A percentile compares a stretch with the other conserved stretches of the same genome.
Conservation (phyloP, 2,888 invertebrate species). For the Cyrtodaria siliqua region DNA sequence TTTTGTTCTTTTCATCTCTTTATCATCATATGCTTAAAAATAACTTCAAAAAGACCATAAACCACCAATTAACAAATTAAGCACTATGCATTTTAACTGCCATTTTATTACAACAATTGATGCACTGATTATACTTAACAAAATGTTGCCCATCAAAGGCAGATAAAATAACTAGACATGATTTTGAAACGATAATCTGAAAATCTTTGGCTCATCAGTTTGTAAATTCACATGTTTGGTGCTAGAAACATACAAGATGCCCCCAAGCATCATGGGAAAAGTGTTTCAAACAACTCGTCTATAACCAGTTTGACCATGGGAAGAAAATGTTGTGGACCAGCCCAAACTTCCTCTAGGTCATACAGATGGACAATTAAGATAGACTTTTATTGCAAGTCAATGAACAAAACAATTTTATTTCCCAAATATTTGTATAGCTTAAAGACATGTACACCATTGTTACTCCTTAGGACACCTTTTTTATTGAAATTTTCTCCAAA, state of each 20-base stretch:
- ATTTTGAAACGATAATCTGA: slow-evolving; percentile 13
- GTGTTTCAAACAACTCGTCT: background rate
- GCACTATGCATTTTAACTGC: too few relatives aligned
- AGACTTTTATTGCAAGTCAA: slow-evolving; percentile 54
- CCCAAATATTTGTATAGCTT: slow-evolving; percentile 63
- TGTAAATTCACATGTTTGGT: too few relatives aligned
- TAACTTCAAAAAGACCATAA: too few relatives aligned
- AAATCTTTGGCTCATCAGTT: slow-evolving; percentile 15
- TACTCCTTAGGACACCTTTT: slow-evolving; percentile 48
- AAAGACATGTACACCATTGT: slow-evolving; percentile 38
- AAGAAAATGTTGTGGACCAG: background rate
- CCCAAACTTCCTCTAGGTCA: slow-evolving; percentile 15
- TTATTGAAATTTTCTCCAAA: slow-evolving; percentile 27
- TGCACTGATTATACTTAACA: too few relatives aligned
- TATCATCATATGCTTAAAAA: too few relatives aligned
- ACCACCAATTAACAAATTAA: too few relatives aligned
- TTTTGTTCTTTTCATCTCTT: too few relatives aligned
- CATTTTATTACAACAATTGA: too few relatives aligned
- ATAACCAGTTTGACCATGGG: too few relatives aligned
- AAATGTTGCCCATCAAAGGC: slow-evolving; percentile 18
- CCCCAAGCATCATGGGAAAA: slow-evolving; percentile 24
- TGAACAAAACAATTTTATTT: slow-evolving; percentile 57
- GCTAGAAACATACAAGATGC: too few relatives aligned
- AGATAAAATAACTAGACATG: slow-evolving; percentile 15
- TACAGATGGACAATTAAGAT: slow-evolving; percentile 60